Evolutionary conservation across 2,113 vertebrate species (phyloP).

Genomic region (Zosterops lateralis): DNA sequence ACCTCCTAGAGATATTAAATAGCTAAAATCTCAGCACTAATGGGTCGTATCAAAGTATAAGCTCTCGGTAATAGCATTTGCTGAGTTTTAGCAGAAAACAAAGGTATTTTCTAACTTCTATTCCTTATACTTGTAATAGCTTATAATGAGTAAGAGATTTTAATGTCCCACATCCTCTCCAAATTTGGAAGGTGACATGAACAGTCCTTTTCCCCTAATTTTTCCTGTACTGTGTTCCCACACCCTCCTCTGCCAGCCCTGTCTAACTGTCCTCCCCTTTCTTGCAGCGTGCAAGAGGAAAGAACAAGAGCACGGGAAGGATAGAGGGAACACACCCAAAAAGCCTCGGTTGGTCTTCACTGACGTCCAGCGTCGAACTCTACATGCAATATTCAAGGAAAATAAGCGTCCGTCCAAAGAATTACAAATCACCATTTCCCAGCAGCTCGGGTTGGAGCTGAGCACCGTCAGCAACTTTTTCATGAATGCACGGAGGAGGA

Average conservation of each 20-base stretch:
- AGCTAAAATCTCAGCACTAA: neutral
- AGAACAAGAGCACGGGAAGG: constrained; percentile 94
- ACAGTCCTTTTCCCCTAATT: neutral
- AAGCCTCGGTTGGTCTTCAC: constrained; percentile 98
- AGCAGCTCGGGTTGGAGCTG: constrained; percentile 97
- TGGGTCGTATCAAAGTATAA: neutral
- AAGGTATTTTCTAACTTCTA: neutral
- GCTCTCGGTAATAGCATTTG: neutral
- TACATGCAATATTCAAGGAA: constrained; percentile 99
- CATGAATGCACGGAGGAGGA: constrained; percentile 97
- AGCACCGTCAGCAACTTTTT: constrained; percentile 99
- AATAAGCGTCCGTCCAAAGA: constrained; percentile 99
- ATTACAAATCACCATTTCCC: constrained; percentile 97
- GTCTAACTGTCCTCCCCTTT: constrained; percentile 49
- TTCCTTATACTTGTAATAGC: neutral
- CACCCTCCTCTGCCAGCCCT: neutral
- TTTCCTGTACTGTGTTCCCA: neutral
- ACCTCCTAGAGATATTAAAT: neutral
- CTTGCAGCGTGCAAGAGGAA: constrained; percentile 96
- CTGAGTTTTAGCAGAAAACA: neutral
- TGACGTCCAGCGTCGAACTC: constrained; percentile 96
- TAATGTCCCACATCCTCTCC: neutral
- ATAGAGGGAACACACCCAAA: constrained; percentile 89
- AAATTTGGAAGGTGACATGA: neutral
- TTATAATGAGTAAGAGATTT: neutral